A percentile compares a stretch with the other conserved stretches of the same genome.
phyloP scores from a whole-genome alignment of 2,888 invertebrate species.

The Lobophora halterata region DNA sequence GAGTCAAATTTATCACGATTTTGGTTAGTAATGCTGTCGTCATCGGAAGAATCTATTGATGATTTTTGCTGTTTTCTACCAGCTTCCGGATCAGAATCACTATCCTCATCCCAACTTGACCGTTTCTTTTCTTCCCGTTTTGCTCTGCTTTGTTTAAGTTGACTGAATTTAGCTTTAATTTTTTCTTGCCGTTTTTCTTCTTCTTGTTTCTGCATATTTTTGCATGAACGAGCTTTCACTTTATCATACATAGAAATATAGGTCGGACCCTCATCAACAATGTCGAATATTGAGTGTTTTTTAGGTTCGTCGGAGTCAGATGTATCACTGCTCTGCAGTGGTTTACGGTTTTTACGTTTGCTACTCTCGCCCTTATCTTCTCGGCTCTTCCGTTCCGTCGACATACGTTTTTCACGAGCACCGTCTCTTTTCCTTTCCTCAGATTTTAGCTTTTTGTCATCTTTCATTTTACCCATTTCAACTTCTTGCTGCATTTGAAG shows the following conservation, averaged over 20 bases:
- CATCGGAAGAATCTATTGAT: slow-evolving; percentile 78
- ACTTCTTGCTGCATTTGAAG: slow-evolving; percentile 76
- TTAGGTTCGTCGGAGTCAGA: slow-evolving; percentile 91
- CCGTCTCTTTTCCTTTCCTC: slow-evolving; percentile 73
- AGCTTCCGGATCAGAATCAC: slow-evolving; percentile 82
- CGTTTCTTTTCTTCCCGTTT: slow-evolving; percentile 94
- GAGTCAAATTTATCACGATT: slow-evolving; percentile 74
- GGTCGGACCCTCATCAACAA: slow-evolving; percentile 92
- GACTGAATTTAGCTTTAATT: slow-evolving; percentile 93
- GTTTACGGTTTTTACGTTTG: slow-evolving; percentile 70
- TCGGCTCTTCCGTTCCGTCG: slow-evolving; percentile 74
- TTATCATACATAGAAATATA: slow-evolving; percentile 99
- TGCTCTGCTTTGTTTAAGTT: slow-evolving; percentile 92
- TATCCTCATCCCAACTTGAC: slow-evolving; percentile 94
- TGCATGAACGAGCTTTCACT: slow-evolving; percentile 95
- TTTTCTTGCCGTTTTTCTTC: slow-evolving; percentile 93
- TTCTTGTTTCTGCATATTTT: slow-evolving; percentile 95
- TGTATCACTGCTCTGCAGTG: slow-evolving; percentile 81
- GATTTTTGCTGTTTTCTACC: slow-evolving; percentile 62
- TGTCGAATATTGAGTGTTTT: slow-evolving; percentile 95
- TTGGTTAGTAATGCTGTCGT: slow-evolving; percentile 63
- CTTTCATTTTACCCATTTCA: slow-evolving; percentile 59
- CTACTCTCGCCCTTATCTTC: slow-evolving; percentile 66
- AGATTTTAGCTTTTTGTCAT: slow-evolving; percentile 63
- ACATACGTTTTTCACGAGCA: slow-evolving; percentile 72